Base-by-base conservation (phyloP, 2,888 invertebrate genomes). In the Hirtodrosophila duncani region DNA sequence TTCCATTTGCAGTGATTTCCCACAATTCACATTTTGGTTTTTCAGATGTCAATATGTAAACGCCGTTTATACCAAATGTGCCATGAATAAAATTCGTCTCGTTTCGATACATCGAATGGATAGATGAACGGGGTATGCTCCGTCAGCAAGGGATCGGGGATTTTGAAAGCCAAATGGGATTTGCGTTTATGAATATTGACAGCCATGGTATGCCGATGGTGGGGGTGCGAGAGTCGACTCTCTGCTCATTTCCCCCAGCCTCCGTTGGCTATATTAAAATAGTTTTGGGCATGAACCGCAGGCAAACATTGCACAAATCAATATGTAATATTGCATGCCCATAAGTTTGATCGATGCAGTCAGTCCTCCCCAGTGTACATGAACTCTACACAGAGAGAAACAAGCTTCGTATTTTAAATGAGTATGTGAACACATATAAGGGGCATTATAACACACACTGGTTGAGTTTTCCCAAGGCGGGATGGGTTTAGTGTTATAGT, bases 271-370 rank as follows among this genome's bases (percentile, higher is more conserved):
- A 16, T 38, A 51, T 56, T 39, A 38, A 51, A 46, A 42, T 34
- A 37, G 43, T 38, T 46, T n/a, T n/a, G n/a, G n/a, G 37, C 20
- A 20, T 31, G 29, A 43, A 52, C 45, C 36, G 46, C 49, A 48
- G 37, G 38, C 64, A 65, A 69, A 65, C 26, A 50, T 52, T 61
- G 63, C 50, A 50, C 51, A 61, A 65, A 63, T 63, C 63, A 61
- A 61, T 51, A 45, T 63, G 62, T 33, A 37, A 45, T 63, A 49
- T 46, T 56, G 53, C 44, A 51, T 43, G 27, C 42, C 37, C 27
- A 45, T 30, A 63, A 46, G 65, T 78, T 80, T 75, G 75, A 75
- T 81, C 81, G 79, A 75, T 74, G 75, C 67, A 57, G 45, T 37
- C 23, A 27, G 14, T 38, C 16, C 23, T 30, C 30, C 1, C 1